Evolutionary conservation across 2,113 vertebrate genomes (phyloP), one percentile per base, ranked within the genome.

Genomic region (Chamaetylas fuelleborni): DNA sequence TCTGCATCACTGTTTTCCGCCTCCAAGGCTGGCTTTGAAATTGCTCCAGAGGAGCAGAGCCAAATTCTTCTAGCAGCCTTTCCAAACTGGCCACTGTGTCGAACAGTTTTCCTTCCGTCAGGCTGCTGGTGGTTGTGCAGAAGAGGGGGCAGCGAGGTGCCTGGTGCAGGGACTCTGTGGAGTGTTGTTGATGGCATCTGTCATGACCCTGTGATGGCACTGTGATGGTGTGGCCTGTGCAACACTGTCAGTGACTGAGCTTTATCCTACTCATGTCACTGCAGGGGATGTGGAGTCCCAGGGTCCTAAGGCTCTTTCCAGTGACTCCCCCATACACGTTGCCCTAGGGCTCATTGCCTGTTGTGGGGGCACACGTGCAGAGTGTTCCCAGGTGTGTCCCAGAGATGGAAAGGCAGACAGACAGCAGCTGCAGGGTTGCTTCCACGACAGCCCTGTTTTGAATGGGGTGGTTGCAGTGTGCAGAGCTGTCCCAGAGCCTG

Each of bases 241-340:
- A 8, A 2, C 0, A 0, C 54, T 64, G 3, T 14, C 0, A 2
- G 66, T 42, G 40, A 8, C 33, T 3, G 65, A 53, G 51, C 34
- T 53, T n/a, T 28, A 2, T 61, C 53, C 72, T 51, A 3, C 58
- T 60, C 0, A 0, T 28, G 51, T 48, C 17, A 0, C 48, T 23
- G 43, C 23, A 5, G 53, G 48, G 48, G 14, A 22, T 1, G 0
- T 5, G 28, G 33, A 33, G 15, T 29, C 42, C 28, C 0, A 0
- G 0, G 0, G 25, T 18, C 18, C 26, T 24, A 2, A 4, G 12
- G 19, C 20, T 19, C 20, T 38, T 61, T 25, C 8, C 1, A 4
- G 82, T 45, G 48, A 17, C 14, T 72, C 5, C 25, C 20, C 53
- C 0, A 0, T 20, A 15, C 1, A 2, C 0, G 0, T 9, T 72